These are phyloP conservation scores for Spialia ferax DNA, from an alignment of 2,888 invertebrate genomes.

Conservation along the genomic window DNA sequence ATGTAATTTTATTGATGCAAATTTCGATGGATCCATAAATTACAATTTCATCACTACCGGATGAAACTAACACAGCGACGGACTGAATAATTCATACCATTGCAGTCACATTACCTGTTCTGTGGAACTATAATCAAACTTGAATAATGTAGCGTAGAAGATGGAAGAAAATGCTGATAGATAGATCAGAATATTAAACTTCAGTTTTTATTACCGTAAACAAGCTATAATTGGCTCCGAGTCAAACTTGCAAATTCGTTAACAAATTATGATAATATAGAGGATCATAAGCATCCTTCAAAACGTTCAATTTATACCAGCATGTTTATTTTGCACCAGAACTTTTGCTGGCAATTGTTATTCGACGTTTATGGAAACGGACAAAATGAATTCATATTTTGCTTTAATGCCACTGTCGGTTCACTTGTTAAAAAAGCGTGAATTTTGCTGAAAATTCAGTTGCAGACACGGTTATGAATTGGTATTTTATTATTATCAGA, in stretches of 20 bases:
- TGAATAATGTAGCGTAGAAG: background rate
- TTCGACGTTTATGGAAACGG: constrained; percentile 13
- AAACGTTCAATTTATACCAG: background rate
- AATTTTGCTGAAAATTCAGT: constrained; percentile 37
- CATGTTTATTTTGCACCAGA: constrained; percentile 2
- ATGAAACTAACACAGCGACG: background rate
- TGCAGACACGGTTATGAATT: constrained; percentile 52
- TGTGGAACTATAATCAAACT: background rate
- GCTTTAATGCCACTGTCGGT: constrained; percentile 12
- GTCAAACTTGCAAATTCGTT: background rate
- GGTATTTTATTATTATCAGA: too few species aligned
- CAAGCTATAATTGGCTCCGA: background rate
- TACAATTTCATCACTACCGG: background rate
- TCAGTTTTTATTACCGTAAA: background rate
- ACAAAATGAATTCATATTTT: constrained; percentile 25
- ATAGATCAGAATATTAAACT: background rate
- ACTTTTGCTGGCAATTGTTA: background rate
- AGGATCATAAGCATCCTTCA: background rate
- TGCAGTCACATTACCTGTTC: background rate
- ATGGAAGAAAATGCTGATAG: background rate
- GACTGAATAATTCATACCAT: background rate
- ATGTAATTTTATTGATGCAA: background rate
- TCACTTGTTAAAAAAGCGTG: constrained; percentile 29
- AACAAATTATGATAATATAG: constrained; percentile 2
- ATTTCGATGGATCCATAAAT: background rate